These are phyloP conservation scores for Bujurquina vittata DNA, from an alignment of 2,113 vertebrate genomes.

Conservation along the genomic window DNA sequence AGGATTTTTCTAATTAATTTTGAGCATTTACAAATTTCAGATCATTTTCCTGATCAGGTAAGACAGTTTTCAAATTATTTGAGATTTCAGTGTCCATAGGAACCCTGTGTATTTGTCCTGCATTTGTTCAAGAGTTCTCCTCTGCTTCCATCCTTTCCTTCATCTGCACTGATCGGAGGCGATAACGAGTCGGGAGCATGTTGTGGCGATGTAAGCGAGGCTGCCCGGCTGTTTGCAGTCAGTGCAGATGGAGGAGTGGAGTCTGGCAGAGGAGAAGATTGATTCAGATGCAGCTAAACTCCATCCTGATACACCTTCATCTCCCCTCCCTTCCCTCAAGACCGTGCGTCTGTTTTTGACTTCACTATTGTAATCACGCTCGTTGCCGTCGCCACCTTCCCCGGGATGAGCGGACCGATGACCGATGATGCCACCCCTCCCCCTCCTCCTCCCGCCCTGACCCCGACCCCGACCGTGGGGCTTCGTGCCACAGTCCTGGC, in stretches of 20 bases:
- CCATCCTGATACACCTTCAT: conserved; percentile 41
- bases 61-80: conserved; percentile 9
- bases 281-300: conserved; percentile 41
- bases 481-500: conserved; percentile 95
- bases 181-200: conserved; percentile 6
- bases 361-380: conserved; percentile 99
- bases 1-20: conserved; percentile 1
- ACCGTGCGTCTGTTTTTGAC: conserved; percentile 95
- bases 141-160: conserved; percentile 47
- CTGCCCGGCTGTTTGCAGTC: conserved; percentile 30
- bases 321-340: conserved; percentile 74
- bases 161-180: conserved; percentile 56
- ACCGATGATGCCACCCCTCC: conserved; percentile 85
- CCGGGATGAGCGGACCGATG: conserved; percentile 92
- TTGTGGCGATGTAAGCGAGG: not conserved
- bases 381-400: conserved; percentile 92
- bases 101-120: conserved; percentile 66
- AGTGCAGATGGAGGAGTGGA: conserved; percentile 61
- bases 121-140: conserved; percentile 13
- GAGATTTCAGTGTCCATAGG: conserved; percentile 26
- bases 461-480: conserved; percentile 84
- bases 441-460: conserved; percentile 75
- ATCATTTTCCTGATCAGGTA: not conserved
- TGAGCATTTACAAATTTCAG: not conserved
- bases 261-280: conserved; percentile 21